Evolutionary conservation across 2,113 vertebrate species (phyloP).

Genomic region (Halichoeres trimaculatus): DNA sequence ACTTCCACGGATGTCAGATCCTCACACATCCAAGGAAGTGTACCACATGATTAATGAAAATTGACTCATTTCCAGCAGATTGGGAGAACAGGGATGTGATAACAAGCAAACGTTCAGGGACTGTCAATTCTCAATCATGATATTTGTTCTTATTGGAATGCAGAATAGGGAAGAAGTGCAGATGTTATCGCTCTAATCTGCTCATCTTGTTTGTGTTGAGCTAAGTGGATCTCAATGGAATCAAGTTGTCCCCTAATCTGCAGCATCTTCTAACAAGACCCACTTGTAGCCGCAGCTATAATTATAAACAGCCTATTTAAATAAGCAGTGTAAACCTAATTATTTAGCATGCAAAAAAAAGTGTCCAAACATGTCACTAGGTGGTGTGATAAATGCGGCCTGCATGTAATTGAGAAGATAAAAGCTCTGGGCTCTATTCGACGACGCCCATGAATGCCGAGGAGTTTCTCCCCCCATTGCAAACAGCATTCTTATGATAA

Average conservation of each 20-base stretch:
- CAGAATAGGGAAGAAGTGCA: background rate
- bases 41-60: background rate
- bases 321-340: constrained; percentile 48
- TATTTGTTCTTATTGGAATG: background rate
- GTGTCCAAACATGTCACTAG: constrained; percentile 66
- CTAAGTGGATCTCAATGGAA: constrained; percentile 9
- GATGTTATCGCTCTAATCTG: constrained; percentile 3
- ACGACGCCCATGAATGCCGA: constrained; percentile 71
- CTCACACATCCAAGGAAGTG: constrained; percentile 6
- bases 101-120: background rate
- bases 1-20: constrained; percentile 6
- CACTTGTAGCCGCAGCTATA: constrained; percentile 11
- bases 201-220: constrained; percentile 8
- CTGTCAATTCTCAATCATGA: background rate
- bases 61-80: background rate
- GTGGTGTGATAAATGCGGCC: constrained; percentile 66
- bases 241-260: constrained; percentile 9
- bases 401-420: constrained; percentile 76
- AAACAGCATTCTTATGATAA: constrained; percentile 86
- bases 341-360: constrained; percentile 53
- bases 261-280: constrained; percentile 1
- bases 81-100: background rate
- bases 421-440: constrained; percentile 70
- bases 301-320: constrained; percentile 50
- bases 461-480: constrained; percentile 69